Conservation (phyloP, 2,888 invertebrate species). For the Osmoderma eremita region DNA sequence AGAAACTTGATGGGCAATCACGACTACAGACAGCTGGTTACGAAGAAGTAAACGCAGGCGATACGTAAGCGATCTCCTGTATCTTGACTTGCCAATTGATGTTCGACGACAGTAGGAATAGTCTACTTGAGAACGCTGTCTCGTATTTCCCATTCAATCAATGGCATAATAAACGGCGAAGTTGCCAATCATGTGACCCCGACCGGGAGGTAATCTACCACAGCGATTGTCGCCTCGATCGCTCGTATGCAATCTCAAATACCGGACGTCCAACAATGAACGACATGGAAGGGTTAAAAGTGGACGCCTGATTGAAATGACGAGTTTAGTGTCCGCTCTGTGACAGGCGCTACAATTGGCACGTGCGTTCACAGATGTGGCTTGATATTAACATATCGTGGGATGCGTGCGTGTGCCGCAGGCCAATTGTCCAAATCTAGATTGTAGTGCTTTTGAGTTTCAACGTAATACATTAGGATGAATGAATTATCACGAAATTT, state of each 20-base stretch:
- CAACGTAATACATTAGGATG: conserved; percentile 29
- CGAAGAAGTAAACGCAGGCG: neutral
- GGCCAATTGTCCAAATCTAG: conserved; percentile 23
- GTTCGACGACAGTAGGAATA: conserved; percentile 24
- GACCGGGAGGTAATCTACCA: conserved; percentile 18
- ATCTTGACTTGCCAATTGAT: conserved; percentile 31
- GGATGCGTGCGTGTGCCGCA: conserved; percentile 15
- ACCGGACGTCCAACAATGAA: conserved; percentile 21
- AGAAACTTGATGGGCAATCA: conserved; percentile 14
- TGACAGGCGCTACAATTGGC: conserved; percentile 23
- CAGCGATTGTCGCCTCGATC: conserved; percentile 17
- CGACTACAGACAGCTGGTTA: conserved; percentile 2
- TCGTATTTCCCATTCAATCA: conserved; percentile 37
- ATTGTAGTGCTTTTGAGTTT: conserved; percentile 23
- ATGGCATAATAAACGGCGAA: conserved; percentile 36
- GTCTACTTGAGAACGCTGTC: neutral
- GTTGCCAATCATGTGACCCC: conserved; percentile 39
- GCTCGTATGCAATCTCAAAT: neutral
- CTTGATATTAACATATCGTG: conserved; percentile 22
- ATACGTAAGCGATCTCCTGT: conserved; percentile 11
- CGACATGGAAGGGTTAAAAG: conserved; percentile 36
- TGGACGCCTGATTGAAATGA: conserved; percentile 20
- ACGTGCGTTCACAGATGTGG: conserved; percentile 24
- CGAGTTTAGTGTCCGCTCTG: conserved; percentile 7
- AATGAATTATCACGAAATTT: too few species aligned